Conservation (phyloP, 2,113 vertebrate species). For the Xenus cinereus region DNA sequence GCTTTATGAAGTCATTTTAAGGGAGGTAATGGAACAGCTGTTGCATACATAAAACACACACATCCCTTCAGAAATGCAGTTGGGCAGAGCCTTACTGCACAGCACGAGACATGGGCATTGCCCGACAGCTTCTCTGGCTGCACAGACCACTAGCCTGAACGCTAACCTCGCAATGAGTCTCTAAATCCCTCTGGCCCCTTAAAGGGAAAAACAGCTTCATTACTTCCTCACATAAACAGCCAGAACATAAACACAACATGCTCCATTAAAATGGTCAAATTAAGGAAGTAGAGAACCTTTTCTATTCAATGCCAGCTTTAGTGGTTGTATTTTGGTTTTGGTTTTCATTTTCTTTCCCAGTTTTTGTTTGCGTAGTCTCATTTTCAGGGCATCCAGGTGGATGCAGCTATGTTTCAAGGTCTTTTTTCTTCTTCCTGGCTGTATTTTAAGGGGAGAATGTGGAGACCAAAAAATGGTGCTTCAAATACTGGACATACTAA, state of each 20-base stretch:
- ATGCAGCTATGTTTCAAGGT: not conserved
- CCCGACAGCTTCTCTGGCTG: not conserved
- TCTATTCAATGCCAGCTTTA: not conserved
- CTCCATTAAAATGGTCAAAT: conserved; percentile 43
- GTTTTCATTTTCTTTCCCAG: not conserved
- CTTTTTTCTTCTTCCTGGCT: not conserved
- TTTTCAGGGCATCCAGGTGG: not conserved
- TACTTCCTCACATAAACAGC: conserved; percentile 21
- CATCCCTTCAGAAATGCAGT: not conserved
- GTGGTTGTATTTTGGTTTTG: not conserved
- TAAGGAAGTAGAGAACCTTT: not conserved
- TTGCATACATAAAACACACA: conserved; percentile 37
- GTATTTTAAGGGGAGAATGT: not conserved
- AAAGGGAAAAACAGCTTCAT: conserved; percentile 29
- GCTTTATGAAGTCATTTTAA: conserved; percentile 50
- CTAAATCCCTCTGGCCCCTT: not conserved
- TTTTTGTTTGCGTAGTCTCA: not conserved
- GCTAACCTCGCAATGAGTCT: not conserved
- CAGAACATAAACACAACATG: conserved; percentile 51
- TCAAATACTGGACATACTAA: not conserved
- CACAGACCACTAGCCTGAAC: not conserved
- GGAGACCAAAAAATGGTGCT: not conserved
- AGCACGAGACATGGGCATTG: not conserved
- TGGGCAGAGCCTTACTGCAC: not conserved
- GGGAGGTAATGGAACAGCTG: conserved; percentile 52